Conservation (phyloP, 2,113 vertebrate genomes). For the Lycaon pictus region DNA sequence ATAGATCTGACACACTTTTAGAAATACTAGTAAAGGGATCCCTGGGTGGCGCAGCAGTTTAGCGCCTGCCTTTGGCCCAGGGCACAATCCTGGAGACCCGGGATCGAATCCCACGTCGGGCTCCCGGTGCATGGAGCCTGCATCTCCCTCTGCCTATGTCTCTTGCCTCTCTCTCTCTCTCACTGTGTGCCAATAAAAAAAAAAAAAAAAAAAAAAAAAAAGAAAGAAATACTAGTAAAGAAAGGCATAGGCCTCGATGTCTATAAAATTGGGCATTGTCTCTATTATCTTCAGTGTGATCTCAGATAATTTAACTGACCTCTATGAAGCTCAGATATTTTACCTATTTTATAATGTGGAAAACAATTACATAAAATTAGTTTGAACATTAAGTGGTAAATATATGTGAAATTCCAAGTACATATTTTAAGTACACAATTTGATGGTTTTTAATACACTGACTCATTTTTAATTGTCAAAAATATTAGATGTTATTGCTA, state of each 20-base stretch:
- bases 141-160: too few species aligned
- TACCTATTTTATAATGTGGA: background rate
- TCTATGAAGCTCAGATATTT: constrained; percentile 23
- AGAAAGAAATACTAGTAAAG: background rate
- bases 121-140: too few species aligned
- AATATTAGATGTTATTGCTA: background rate
- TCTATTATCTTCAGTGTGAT: background rate
- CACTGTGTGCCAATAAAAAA: too few species aligned
- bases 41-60: too few species aligned
- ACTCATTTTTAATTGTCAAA: background rate
- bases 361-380: background rate
- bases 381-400: constrained; percentile 33
- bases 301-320: background rate
- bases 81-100: too few species aligned
- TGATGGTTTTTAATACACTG: background rate
- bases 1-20: background rate
- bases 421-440: background rate
- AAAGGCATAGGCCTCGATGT: background rate
- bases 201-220: too few species aligned
- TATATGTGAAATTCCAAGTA: background rate
- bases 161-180: too few species aligned
- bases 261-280: background rate
- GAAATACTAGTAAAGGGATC: background rate
- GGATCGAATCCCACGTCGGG: too few species aligned
- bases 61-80: too few species aligned